Percentiles rank a stretch among this genome's conserved stretches.
Evolutionary conservation across 2,797 vertebrate species (phyloP).

Genomic region (Potorous gilbertii): DNA sequence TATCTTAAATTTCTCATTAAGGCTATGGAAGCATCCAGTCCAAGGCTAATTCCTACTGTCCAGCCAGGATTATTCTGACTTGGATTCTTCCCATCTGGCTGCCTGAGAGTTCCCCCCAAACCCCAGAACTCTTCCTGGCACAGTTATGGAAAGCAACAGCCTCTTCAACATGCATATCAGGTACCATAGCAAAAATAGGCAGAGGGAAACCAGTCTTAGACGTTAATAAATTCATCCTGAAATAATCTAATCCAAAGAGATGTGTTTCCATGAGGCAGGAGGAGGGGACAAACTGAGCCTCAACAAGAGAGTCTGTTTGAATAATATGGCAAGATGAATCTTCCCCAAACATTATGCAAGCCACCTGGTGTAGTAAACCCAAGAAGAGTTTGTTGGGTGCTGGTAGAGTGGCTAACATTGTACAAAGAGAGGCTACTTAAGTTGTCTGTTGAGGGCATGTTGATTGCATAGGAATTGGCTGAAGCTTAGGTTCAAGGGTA

Average conservation of each 20-base stretch:
- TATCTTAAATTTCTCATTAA: background rate
- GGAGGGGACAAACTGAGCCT: conserved; percentile 33
- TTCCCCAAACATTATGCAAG: background rate
- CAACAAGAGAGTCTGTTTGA: conserved; percentile 27
- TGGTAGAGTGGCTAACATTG: background rate
- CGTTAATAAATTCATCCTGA: conserved; percentile 58
- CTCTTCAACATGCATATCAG: conserved; percentile 73
- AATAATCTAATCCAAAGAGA: conserved; percentile 75
- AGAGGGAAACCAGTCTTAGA: conserved; percentile 60
- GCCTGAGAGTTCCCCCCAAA: conserved; percentile 62
- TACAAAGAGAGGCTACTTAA: background rate
- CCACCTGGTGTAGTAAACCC: background rate
- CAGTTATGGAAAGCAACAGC: conserved; percentile 76
- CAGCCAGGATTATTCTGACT: conserved; percentile 28
- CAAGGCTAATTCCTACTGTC: background rate
- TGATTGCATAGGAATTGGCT: background rate
- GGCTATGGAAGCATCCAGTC: background rate
- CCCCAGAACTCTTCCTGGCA: conserved; percentile 73
- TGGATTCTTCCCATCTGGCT: conserved; percentile 75
- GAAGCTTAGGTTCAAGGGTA: background rate
- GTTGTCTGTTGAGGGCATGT: background rate
- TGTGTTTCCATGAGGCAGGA: conserved; percentile 67
- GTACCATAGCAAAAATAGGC: conserved; percentile 71
- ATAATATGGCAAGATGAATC: background rate
- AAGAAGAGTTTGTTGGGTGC: background rate